phyloP scores from a whole-genome alignment of 2,888 invertebrate species.

The Tanypteryx hageni region DNA sequence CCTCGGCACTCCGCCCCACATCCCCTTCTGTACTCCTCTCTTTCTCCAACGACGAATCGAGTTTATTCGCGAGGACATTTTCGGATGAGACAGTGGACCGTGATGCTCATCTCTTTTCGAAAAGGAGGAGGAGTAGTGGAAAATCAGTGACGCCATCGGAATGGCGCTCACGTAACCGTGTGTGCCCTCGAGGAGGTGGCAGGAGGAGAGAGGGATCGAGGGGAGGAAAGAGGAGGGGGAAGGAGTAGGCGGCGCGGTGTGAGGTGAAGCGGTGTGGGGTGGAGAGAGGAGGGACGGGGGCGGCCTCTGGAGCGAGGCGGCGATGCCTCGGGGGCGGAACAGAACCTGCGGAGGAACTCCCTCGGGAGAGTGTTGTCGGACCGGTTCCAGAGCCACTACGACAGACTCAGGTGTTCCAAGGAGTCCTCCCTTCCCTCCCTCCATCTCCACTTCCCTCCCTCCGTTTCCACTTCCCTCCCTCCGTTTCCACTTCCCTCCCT shows the following conservation, averaged over 20 bases:
- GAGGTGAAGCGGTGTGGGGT: not conserved
- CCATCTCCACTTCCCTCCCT: not conserved
- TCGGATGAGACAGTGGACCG: slow-evolving; percentile 10
- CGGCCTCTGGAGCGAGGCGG: not conserved
- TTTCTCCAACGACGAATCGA: not conserved
- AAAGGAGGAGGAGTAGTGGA: not conserved
- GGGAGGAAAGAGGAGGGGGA: not conserved
- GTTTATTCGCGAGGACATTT: slow-evolving; percentile 47
- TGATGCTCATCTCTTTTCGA: slow-evolving; percentile 56
- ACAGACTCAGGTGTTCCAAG: slow-evolving; percentile 61
- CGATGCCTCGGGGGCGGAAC: slow-evolving; percentile 40
- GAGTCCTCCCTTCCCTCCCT: slow-evolving; percentile 19
- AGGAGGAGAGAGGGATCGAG: not conserved
- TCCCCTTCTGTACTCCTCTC: not conserved
- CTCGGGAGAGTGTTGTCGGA: not conserved
- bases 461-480: no score
- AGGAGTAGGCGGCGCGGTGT: not conserved
- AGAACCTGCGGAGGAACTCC: not conserved
- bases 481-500: not conserved
- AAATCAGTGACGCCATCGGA: slow-evolving; percentile 19
- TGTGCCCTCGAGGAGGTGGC: not conserved
- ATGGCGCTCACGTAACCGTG: slow-evolving; percentile 37
- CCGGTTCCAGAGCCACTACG: slow-evolving; percentile 45
- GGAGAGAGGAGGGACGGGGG: not conserved
- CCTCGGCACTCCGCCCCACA: not conserved